Evolutionary conservation across 2,113 vertebrate genomes (phyloP), one percentile per base, ranked within the genome.

Genomic region (Strix uralensis): DNA sequence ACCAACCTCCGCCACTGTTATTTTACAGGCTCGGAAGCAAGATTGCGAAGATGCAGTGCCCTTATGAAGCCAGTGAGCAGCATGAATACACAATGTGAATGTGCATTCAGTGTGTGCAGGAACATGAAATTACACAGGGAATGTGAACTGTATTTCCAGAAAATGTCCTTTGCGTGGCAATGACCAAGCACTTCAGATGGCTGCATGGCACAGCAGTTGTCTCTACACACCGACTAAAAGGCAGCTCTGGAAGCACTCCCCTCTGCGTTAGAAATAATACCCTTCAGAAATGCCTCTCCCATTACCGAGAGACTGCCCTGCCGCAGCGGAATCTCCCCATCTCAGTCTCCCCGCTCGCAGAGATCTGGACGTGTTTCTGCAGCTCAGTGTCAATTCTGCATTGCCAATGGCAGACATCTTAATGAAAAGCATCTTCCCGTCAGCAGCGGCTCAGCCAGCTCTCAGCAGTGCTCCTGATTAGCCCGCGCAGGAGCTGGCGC

Each of bases 381-480:
- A 86, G 92, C 93, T 51, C 57, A 5, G 59, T 21, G 73, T 75
- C 85, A 57, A n/a, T 78, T 93, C 78, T 85, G 38, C 77, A 42
- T 38, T 62, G 81, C 87, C 80, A 5, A 7, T 19, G 74, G 90
- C 94, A 96, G 73, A 54, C 58, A 47, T 42, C 94, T 83, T 92
- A 83, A 95, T 95, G 93, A 75, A 95, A 87, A 81, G 87, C 94
- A 36, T 74, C 94, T 89, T 72, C 87, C 81, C 32, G 11, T n/a
- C 77, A 61, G 96, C 96, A 67, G 91, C 67, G 32, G 57, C 90
- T 92, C 91, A 55, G 92, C 83, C 72, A 65, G 38, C 82, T 75
- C 96, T 23, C 94, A 80, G 96, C 93, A 59, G 79, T 52, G 49
- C 81, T 95, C 75, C 86, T 62, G 88, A 93, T 87, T 58, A 95